phyloP scores from a whole-genome alignment of 1,140 invertebrate genomes.

The Rhagoletis pomonella region DNA sequence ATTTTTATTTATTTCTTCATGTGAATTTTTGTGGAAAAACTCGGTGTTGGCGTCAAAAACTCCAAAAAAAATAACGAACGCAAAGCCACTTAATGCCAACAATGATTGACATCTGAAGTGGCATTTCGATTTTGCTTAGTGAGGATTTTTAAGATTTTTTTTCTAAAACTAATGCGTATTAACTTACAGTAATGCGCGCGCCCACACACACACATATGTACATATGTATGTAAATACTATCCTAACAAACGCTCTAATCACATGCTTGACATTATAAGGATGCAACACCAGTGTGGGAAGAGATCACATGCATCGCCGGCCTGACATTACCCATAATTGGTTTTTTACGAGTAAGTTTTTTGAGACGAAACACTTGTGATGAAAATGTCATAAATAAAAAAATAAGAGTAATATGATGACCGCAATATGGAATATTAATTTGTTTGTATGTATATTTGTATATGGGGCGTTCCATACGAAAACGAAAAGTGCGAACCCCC shows the following conservation, averaged over 20 bases:
- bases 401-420: not conserved
- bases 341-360: not conserved
- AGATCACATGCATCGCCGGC: not conserved
- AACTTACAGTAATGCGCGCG: not conserved
- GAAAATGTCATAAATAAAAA: slow-evolving; percentile 35
- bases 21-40: not conserved
- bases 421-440: not conserved
- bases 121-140: not conserved
- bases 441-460: too few species aligned
- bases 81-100: slow-evolving; percentile 40
- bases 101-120: slow-evolving; percentile 44
- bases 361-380: slow-evolving; percentile 30
- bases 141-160: slow-evolving; percentile 21
- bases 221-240: not conserved
- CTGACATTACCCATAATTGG: not conserved
- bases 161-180: slow-evolving; percentile 1
- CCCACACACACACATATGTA: not conserved
- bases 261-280: slow-evolving; percentile 1
- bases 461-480: too few species aligned
- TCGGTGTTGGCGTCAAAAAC: slow-evolving; percentile 23
- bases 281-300: not conserved
- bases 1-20: not conserved
- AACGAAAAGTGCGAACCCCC: too few species aligned
- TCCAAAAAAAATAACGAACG: slow-evolving; percentile 26
- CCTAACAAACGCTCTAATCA: not conserved